Evolutionary conservation across 2,888 invertebrate genomes (phyloP), one percentile per base, ranked within the genome.

Genomic region (Dexiosoma caninum): DNA sequence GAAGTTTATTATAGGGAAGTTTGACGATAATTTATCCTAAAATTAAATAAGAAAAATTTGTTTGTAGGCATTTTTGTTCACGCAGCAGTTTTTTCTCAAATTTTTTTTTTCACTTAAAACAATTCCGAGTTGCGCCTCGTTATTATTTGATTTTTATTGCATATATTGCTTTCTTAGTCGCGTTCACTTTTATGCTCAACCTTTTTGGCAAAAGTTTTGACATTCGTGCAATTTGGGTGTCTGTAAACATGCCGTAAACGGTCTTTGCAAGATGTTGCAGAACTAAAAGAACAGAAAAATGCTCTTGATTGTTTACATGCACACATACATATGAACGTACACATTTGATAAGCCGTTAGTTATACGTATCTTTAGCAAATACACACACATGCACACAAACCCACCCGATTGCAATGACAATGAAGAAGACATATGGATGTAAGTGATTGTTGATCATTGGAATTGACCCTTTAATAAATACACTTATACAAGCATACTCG

Each of bases 191-290:
- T 57, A 14, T 42, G 40, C 49, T 27, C 49, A 70, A 75, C 64
- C 53, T 70, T 80, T 70, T 75, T 75, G 75, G 70, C 72, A 78
- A 69, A 77, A 55, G 53, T 67, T 53, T 64, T 44, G 57, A 66
- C 49, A 75, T 27, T 66, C 23, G 53, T 59, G 3, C 57, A n/a
- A 42, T 67, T 66, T 75, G 57, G 51, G 40, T 77, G 49, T 57
- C 64, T 77, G 77, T 59, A 74, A 72, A 81, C 71, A 80, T 77
- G 66, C 69, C 76, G 76, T 77, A 72, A 81, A 74, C 53, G 64
- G 69, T 77, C 72, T 51, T 69, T 53, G 64, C 77, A 77, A 77
- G 81, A 76, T 81, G 81, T 81, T 81, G 77, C 81, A 64, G 42
- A 49, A 69, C 60, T 62, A 71, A 66, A 55, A 46, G 55, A 19